Evolutionary conservation across 2,888 invertebrate species (phyloP), one percentile per base, ranked within the genome.

Genomic region (Blastobasis adustella): DNA sequence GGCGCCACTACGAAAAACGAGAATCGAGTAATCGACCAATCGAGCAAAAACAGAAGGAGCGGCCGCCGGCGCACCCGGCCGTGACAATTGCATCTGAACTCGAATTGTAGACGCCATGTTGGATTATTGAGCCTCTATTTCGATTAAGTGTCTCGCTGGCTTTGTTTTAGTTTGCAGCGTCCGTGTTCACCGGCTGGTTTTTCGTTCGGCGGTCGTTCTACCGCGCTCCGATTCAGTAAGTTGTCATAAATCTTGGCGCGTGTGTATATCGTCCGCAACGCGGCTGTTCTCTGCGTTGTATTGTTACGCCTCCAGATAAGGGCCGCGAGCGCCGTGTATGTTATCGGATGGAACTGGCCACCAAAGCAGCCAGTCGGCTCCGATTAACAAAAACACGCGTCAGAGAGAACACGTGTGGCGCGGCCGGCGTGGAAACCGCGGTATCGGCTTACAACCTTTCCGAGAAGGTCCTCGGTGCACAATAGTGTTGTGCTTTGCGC

Each of bases 1-100:
- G 73, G 70, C 72, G 74, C 69, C 76, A 77, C 73, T 70, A 69
- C 73, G 74, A 79, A 84, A 86, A 87, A 86, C 77, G 78, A 86
- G 73, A 75, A 83, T 73, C 73, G 70, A 77, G 73, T 75, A 76
- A 81, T 82, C 82, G 81, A 80, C 81, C 79, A 81, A 83, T 82
- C 82, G 82, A 77, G 73, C 76, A 78, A 79, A 82, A 82, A 82
- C 80, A 79, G 71, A 77, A 81, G 83, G 71, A 80, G 72, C 70
- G 68, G 73, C 69, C 66, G 73, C 69, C 66, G 71, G 73, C 67
- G 72, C 80, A 71, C 64, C 76, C 74, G 82, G 67, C 81, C 77
- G 83, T 85, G 81, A 82, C 86, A 85, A 86, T 85, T 86, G 84
- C 85, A 83, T 77, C 82, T 79, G 79, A 77, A 73, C 65, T 72